Base-by-base conservation (phyloP, 2,888 invertebrate genomes). In the Exocentrus adspersus region DNA sequence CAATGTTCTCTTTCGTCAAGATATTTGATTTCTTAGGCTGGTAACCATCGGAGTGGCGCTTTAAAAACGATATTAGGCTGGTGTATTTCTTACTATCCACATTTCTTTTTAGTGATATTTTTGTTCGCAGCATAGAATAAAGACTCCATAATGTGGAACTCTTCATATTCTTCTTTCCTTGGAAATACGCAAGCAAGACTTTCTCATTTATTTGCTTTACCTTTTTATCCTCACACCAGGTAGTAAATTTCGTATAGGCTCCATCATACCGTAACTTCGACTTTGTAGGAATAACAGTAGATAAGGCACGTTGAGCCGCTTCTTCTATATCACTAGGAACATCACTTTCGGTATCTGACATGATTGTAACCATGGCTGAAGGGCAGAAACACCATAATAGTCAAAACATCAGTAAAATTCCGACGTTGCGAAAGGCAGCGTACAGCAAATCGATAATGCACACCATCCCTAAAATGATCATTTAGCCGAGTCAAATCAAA, bases 121-220 rank as follows among this genome's bases (percentile, higher is more conserved):
- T n/a, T 37, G 43, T 43, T 43, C 43, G 9, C 17, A 43, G 17
- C 43, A 43, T 43, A 6, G 43, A 43, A 43, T 43, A 37, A 7
- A 37, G 14, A 10, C 14, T 43, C 43, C 43, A 43, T 43, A 43
- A 43, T 43, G 9, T 12, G 14, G 43, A 43, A 43, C 2, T 12
- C 43, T 43, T 43, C 43, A 43, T 43, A 16, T 43, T 43, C 43
- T 43, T 43, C 14, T 43, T 43, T 43, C 14, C 14, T 17, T 37
- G 4, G 37, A 37, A 37, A 37, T 37, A 37, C 37, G 37, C 37
- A 5, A 37, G 37, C 37, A 37, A 37, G 37, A 9, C n/a, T 9
- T 9, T 37, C 2, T 37, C 10, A 9, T 37, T 37, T 37, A 37
- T 37, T 5, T 37, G 37, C 37, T 37, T 37, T n/a, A 37, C 37